Evolutionary conservation across 37 sponge, comb jelly and placozoan species (phyloP), one percentile per base, ranked within the genome.

Genomic region (Cladorhizidae sp.): DNA sequence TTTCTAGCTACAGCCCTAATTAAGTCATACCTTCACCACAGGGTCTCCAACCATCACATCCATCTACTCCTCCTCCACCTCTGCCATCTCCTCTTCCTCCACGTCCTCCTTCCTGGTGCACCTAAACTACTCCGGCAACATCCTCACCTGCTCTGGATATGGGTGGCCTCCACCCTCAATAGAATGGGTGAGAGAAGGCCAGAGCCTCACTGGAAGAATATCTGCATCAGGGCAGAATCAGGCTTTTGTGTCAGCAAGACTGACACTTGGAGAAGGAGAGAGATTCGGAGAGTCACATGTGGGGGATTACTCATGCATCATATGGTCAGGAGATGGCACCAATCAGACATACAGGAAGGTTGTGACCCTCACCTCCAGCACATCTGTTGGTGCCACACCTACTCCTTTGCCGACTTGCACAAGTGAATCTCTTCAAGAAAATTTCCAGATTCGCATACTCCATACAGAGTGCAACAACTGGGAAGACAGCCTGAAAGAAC

Each of bases 81-180:
- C 36, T 5, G n/a, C n/a, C n/a, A n/a, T n/a, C n/a, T 21, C 67
- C 0, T 40, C 73, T 32, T 50, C 67, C 5, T 52, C 67, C 55
- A 12, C 74, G 14, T 14, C 45, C 39, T 5, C 26, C 38, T 83
- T 49, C 54, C 35, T 29, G 36, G 52, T 83, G 23, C 83, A 74
- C n/a, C 8, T 35, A 18, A 39, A 36, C 15, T 63, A 61, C 81
- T 22, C 54, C 18, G 83, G 83, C 0, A 2, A 9, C 25, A 67
- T 61, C 20, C 73, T 85, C 22, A 78, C 72, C 22, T 85, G 86
- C 40, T 45, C 35, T 31, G 79, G 63, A 0, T 63, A 40, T 72
- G 86, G 61, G 8, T 78, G 70, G 64, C 86, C 86, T 0, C n/a
- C 59, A 7, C 86, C 86, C 26, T 29, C 43, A 1, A 54, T 85